phyloP scores from a whole-genome alignment of 1,140 invertebrate genomes.

The Temnothorax nylanderi region DNA sequence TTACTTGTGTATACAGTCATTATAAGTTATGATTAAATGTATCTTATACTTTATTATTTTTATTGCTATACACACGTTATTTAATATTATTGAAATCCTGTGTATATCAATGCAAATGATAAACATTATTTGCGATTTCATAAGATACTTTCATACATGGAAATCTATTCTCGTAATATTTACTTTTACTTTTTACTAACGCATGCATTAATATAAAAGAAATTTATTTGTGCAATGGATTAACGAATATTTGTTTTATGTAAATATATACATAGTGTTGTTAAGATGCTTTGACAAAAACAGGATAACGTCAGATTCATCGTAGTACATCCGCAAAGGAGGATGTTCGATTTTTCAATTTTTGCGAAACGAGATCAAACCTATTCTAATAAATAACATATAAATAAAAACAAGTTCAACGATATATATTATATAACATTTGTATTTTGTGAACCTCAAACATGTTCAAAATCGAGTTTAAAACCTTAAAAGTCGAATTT shows the following conservation, averaged over 20 bases:
- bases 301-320: neutral
- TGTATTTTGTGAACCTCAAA: too few relatives aligned
- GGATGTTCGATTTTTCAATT: too few relatives aligned
- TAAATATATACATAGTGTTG: neutral
- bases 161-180: constrained; percentile 15
- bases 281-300: constrained; percentile 9
- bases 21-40: too few relatives aligned
- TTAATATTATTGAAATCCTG: constrained; percentile 3
- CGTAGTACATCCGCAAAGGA: neutral
- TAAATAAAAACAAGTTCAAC: too few relatives aligned
- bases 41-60: too few relatives aligned
- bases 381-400: too few relatives aligned
- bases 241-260: constrained; percentile 5
- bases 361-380: too few relatives aligned
- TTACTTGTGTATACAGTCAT: too few relatives aligned
- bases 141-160: constrained; percentile 5
- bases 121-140: neutral
- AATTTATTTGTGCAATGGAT: constrained; percentile 9
- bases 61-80: neutral
- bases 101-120: neutral
- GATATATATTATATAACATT: too few relatives aligned
- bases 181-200: constrained; percentile 15
- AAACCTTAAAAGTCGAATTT: too few relatives aligned
- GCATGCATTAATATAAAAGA: neutral
- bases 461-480: too few relatives aligned